A percentile compares a stretch with the other conserved stretches of the same genome.
Conservation (phyloP, 64 coral and sea anemone genomes). For the Actinia equina region DNA sequence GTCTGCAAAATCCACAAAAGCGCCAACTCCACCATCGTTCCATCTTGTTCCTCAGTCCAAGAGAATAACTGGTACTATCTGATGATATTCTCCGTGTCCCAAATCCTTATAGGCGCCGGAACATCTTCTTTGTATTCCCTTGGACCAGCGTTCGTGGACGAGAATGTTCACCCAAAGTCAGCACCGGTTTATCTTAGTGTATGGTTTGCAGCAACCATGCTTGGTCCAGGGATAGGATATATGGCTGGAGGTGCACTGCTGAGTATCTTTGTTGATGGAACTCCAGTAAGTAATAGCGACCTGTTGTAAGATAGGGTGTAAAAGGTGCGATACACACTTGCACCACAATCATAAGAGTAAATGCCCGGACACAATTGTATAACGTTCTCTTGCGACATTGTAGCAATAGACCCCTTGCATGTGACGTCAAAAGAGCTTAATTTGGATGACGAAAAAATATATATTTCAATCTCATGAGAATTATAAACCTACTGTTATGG, state of each 20-base stretch:
- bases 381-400: too few relatives aligned
- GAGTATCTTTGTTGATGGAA: conserved; percentile 50
- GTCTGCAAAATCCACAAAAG: not conserved
- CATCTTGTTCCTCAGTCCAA: conserved; percentile 40
- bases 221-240: conserved; percentile 78
- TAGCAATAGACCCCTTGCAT: too few relatives aligned
- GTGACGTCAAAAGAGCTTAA: too few relatives aligned
- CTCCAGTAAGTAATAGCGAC: conserved; percentile 23
- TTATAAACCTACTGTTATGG: too few relatives aligned
- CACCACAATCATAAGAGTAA: too few relatives aligned
- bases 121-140: conserved; percentile 83
- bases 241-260: conserved; percentile 49
- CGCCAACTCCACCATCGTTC: not conserved
- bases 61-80: conserved; percentile 50
- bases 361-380: too few relatives aligned
- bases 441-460: too few relatives aligned
- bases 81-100: conserved; percentile 55
- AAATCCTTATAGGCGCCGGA: conserved; percentile 84
- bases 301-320: too few relatives aligned
- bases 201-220: conserved; percentile 57
- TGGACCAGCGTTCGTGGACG: conserved; percentile 87
- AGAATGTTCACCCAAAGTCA: conserved; percentile 82
- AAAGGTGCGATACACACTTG: too few relatives aligned
- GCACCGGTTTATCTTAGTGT: conserved; percentile 58
- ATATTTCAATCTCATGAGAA: too few relatives aligned